Base-by-base conservation (phyloP, 2,113 vertebrate genomes). In the Ornithorhynchus anatinus region DNA sequence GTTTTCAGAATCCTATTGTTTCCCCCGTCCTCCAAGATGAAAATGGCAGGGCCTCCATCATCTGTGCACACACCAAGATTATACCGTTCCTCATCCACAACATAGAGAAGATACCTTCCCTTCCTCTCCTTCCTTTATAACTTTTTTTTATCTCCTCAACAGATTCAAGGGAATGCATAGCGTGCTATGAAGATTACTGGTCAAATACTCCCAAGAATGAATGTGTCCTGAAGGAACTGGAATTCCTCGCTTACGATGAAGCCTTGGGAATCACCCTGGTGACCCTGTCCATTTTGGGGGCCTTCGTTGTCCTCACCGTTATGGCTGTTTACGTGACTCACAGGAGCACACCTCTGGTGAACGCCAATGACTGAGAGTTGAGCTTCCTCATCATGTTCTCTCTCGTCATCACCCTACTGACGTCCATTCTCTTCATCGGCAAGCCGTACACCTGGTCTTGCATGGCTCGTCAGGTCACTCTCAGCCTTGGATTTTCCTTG, bases 101-200 rank as follows among this genome's bases (percentile, higher is more conserved):
- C n/a, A n/a, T n/a, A n/a, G n/a, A n/a, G n/a, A n/a, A n/a, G n/a
- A n/a, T n/a, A n/a, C n/a, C n/a, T n/a, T n/a, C n/a, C n/a, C n/a
- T n/a, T n/a, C n/a, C n/a, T n/a, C n/a, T n/a, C n/a, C n/a, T n/a
- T n/a, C n/a, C n/a, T n/a, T n/a, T 36, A 44, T n/a, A 3, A 37
- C 44, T 43, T 13, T 73, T 31, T 74, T 8, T 44, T 69, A 14
- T 81, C 69, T 75, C 38, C 36, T 59, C 59, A 39, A 47, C 81
- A 96, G 95, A 95, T 72, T 90, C 95, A 44, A 94, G 95, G 27
- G 94, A 96, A 43, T 96, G 94, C 53, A 77, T 90, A 35, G 42
- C 89, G 27, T 95, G 94, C 29, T 50, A 19, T 16, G 91, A 91
- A n/a, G 94, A 96, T 42, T 84, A 93, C 74, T 95, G 94, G 95